These are phyloP conservation scores for Lottia gigantea DNA, from an alignment of 2,888 invertebrate genomes.

Conservation along the genomic window DNA sequence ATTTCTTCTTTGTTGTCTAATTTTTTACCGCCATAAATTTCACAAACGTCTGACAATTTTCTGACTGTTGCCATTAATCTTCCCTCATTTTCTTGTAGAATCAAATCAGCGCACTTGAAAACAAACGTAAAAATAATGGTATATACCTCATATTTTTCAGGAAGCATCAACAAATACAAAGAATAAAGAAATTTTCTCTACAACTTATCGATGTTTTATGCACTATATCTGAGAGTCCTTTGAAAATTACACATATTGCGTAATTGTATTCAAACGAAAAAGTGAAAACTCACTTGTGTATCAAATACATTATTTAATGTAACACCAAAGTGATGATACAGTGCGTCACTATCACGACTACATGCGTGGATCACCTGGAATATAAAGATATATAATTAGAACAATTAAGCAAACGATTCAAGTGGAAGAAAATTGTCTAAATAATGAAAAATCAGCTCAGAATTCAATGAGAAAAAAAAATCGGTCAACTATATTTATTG, in stretches of 20 bases:
- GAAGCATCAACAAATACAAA: no score
- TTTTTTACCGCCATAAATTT: background rate
- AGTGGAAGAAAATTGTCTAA: no score
- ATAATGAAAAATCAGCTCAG: no score
- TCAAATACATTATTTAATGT: slow-evolving; percentile 16
- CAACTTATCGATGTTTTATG: no score
- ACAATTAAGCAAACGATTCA: no score
- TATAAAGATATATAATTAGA: background rate
- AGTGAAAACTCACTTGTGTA: slow-evolving; percentile 8
- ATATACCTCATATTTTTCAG: no score
- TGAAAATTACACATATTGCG: no score
- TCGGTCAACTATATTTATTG: no score
- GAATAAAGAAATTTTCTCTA: no score
- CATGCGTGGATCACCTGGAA: slow-evolving; percentile 18
- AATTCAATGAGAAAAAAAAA: no score
- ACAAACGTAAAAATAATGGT: no score
- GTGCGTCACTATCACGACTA: slow-evolving; percentile 11
- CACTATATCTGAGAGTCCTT: no score
- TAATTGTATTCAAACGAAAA: background rate
- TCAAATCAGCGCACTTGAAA: background rate
- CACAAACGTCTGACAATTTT: slow-evolving; percentile 12
- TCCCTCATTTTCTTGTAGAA: slow-evolving; percentile 8
- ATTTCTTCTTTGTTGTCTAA: slow-evolving; percentile 11
- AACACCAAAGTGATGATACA: slow-evolving; percentile 17
- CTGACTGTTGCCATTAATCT: slow-evolving; percentile 10